Evolutionary conservation across 2,797 vertebrate species (phyloP).

Genomic region (Ispidina lecontei): DNA sequence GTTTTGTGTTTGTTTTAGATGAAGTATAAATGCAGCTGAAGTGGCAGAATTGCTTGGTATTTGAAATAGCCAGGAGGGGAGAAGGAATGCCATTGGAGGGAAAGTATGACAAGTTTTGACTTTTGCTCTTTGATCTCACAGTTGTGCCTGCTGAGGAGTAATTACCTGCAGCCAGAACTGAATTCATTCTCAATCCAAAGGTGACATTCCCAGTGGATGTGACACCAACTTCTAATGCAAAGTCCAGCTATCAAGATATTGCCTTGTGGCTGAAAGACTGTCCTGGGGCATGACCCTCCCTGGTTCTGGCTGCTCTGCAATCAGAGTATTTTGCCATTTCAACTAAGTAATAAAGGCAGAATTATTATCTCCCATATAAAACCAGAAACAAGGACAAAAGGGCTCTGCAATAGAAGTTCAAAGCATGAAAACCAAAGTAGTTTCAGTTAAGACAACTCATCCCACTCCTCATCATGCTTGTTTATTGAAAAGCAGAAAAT

Average conservation of each 20-base stretch:
- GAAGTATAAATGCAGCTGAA: not conserved
- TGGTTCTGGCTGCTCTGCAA: not conserved
- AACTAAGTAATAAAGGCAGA: conserved; percentile 15
- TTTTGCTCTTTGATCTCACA: conserved; percentile 38
- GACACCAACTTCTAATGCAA: conserved; percentile 29
- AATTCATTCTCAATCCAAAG: conserved; percentile 39
- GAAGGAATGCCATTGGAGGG: not conserved
- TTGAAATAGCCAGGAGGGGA: not conserved
- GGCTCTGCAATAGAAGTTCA: not conserved
- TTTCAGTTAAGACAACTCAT: conserved; percentile 4
- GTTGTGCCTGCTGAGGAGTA: conserved; percentile 25
- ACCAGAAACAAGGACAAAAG: not conserved
- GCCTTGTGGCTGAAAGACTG: not conserved
- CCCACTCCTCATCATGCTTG: not conserved
- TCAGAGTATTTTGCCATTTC: conserved; percentile 53
- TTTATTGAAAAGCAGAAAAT: not conserved
- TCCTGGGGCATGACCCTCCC: not conserved
- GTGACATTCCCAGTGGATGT: not conserved
- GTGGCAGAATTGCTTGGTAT: not conserved
- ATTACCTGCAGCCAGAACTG: conserved; percentile 64
- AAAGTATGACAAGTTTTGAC: conserved; percentile 1
- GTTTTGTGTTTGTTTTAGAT: not conserved
- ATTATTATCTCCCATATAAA: conserved; percentile 47
- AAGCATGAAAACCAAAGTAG: not conserved
- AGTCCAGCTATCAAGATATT: conserved; percentile 18